Percentiles rank a stretch among this genome's conserved stretches.
Evolutionary conservation across 2,888 invertebrate species (phyloP).

Genomic region (Macrosoma leucophasiata): DNA sequence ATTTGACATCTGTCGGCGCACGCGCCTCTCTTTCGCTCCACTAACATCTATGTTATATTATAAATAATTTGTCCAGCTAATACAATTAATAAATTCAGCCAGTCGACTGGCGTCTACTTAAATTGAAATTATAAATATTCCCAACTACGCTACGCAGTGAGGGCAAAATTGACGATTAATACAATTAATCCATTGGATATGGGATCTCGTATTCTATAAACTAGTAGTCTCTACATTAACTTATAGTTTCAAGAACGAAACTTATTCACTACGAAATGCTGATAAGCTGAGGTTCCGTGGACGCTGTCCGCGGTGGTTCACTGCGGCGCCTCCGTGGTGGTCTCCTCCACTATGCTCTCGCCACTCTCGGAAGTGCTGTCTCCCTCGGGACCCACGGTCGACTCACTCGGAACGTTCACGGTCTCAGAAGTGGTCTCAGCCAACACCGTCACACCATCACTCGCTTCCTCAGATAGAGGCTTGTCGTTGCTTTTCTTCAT

Average conservation of each 20-base stretch:
- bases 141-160: constrained; percentile 27
- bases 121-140: constrained; percentile 35
- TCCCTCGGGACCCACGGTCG: constrained; percentile 19
- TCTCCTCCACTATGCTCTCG: constrained; percentile 25
- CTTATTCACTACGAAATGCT: constrained; percentile 67
- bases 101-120: constrained; percentile 44
- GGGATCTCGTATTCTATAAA: constrained; percentile 41
- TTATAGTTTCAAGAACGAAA: constrained; percentile 68
- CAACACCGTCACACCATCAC: constrained; percentile 23
- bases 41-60: constrained; percentile 44
- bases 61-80: constrained; percentile 71
- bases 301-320: constrained; percentile 31
- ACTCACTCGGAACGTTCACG: constrained; percentile 9
- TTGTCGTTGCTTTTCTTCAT: constrained; percentile 48
- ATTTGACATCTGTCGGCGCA: constrained; percentile 44
- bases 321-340: constrained; percentile 31
- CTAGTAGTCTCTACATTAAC: constrained; percentile 67
- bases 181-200: constrained; percentile 36
- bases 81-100: constrained; percentile 51
- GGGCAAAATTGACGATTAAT: constrained; percentile 44
- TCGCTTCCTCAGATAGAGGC: constrained; percentile 27
- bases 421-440: constrained; percentile 23
- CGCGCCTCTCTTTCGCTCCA: constrained; percentile 36
- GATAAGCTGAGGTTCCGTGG: constrained; percentile 57
- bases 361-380: constrained; percentile 21